Conservation (phyloP, 2,113 vertebrate species). For the Steatornis caripensis region DNA sequence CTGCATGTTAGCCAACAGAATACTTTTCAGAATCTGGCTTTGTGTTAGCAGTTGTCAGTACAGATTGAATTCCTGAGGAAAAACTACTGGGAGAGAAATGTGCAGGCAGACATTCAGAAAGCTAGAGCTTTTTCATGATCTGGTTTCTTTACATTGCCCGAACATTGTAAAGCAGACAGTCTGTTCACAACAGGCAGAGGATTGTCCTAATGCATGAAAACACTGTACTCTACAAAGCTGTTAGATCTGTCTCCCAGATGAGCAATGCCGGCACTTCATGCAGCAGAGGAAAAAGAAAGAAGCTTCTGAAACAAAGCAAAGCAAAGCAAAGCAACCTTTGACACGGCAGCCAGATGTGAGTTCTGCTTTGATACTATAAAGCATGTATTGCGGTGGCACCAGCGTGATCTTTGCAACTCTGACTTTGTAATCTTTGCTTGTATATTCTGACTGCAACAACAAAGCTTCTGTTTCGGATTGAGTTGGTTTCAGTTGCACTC, state of each 20-base stretch:
- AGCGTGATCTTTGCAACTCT: background rate
- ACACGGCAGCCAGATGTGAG: background rate
- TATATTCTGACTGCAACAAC: background rate
- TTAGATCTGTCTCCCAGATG: background rate
- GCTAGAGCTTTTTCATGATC: background rate
- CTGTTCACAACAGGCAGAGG: background rate
- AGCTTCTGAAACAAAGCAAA: background rate
- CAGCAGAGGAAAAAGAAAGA: background rate
- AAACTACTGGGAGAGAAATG: background rate
- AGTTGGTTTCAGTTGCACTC: background rate
- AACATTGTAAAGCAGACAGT: background rate
- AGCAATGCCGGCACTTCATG: background rate
- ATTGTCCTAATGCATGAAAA: background rate
- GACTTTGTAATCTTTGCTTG: background rate
- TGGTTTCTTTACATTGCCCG: background rate
- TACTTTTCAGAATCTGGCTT: background rate
- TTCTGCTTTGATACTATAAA: background rate
- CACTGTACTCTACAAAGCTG: background rate
- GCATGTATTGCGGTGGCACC: rapidly evolving
- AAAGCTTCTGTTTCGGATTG: background rate
- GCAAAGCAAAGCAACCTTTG: background rate
- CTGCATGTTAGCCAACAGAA: background rate
- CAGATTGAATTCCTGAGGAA: background rate
- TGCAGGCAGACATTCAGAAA: background rate
- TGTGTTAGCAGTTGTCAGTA: background rate